These are phyloP conservation scores for Marmota monax DNA, from an alignment of 2,113 vertebrate genomes.

Conservation along the genomic window DNA sequence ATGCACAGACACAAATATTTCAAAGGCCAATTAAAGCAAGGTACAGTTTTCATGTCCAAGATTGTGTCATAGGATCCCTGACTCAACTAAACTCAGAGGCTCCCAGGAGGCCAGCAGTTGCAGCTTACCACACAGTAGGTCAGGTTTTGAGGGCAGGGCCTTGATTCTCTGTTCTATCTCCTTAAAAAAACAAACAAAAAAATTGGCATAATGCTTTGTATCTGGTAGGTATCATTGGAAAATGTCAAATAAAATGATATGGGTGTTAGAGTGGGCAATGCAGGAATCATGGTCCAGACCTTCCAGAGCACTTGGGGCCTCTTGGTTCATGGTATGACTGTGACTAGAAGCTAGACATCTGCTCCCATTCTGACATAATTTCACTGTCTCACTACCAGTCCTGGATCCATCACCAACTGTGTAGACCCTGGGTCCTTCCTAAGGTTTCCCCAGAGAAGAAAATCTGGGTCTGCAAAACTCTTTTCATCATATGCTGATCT, in stretches of 20 bases:
- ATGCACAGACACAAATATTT: conserved; percentile 18
- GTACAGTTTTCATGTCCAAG: background rate
- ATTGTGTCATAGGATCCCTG: background rate
- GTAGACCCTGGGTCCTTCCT: background rate
- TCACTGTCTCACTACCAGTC: background rate
- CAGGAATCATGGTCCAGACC: fast-evolving
- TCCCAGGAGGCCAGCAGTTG: background rate
- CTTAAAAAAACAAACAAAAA: background rate
- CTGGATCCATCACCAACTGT: fast-evolving
- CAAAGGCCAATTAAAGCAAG: background rate
- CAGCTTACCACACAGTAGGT: background rate
- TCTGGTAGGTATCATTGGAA: background rate
- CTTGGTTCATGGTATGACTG: background rate
- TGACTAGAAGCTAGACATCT: background rate
- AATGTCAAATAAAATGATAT: background rate
- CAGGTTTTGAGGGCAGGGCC: background rate
- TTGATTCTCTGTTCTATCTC: background rate
- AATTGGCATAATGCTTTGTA: background rate
- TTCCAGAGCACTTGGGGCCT: background rate
- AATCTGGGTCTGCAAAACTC: background rate
- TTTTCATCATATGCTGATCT: background rate
- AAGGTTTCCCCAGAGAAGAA: background rate
- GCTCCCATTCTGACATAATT: background rate
- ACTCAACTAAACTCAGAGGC: conserved; percentile 44
- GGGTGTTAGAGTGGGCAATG: background rate